Evolutionary conservation across 2,797 vertebrate genomes (phyloP).

Genomic region (Geotrypetes seraphini): DNA sequence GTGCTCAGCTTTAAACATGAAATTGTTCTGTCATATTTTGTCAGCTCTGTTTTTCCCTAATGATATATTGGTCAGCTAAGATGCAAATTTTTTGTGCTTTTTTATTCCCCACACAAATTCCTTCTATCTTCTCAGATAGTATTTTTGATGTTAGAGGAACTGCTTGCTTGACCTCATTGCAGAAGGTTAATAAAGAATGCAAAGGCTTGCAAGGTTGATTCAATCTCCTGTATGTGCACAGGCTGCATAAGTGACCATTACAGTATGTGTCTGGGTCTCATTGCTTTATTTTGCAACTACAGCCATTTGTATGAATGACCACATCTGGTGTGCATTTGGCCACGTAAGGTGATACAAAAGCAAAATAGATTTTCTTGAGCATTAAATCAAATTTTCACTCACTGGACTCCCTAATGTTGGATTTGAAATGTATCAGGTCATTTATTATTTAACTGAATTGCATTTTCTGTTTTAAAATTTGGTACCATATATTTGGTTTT

Average conservation of each 20-base stretch:
- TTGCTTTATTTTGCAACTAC: constrained; percentile 24
- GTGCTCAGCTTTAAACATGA: constrained; percentile 5
- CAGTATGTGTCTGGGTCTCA: constrained; percentile 34
- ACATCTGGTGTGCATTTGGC: constrained; percentile 51
- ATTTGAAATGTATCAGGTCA: constrained; percentile 47
- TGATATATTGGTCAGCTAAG: background rate
- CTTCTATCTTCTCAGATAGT: constrained; percentile 16
- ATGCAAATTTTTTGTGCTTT: constrained; percentile 6
- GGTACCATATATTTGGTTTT: constrained; percentile 38
- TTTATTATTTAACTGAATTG: constrained; percentile 54
- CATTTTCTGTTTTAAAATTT: constrained; percentile 43
- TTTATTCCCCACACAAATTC: constrained; percentile 17
- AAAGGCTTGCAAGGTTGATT: constrained; percentile 44
- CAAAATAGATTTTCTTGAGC: constrained; percentile 53
- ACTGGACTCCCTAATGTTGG: constrained; percentile 40
- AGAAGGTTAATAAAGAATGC: constrained; percentile 49
- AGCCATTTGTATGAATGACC: constrained; percentile 44
- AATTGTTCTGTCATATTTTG: background rate
- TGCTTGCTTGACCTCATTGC: constrained; percentile 32
- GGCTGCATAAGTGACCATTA: constrained; percentile 45
- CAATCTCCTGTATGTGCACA: constrained; percentile 49
- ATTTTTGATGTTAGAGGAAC: constrained; percentile 32
- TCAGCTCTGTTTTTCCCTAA: constrained; percentile 9
- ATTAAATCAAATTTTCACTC: constrained; percentile 57
- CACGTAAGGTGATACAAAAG: constrained; percentile 53